Base-by-base conservation (phyloP, 2,888 invertebrate genomes). In the Amiota minor region DNA sequence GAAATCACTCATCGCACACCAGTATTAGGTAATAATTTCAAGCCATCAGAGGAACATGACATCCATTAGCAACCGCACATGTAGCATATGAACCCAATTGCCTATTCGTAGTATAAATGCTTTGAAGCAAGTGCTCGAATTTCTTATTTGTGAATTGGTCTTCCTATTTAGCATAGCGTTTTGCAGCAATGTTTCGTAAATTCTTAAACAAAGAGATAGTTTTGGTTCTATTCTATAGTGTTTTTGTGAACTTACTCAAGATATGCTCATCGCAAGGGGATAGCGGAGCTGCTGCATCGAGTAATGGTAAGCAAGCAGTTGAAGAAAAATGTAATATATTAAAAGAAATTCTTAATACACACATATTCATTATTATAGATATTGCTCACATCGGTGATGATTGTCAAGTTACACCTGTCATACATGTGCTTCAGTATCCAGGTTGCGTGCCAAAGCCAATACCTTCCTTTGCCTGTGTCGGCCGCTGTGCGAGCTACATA, bases 381-480 rank as follows among this genome's bases (percentile, higher is more conserved):
- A 82, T 89, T 68, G 84, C 87, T 1, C 89, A 89, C 73, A 83
- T 89, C 70, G 89, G 88, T 2, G 97, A 96, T 87, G 96, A 97
- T 88, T 97, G 97, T 86, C 95, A 96, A 89, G 94, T 97, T 82
- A 96, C 96, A 2, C 97, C 97, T 1, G 97, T 97, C 46, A 95
- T 97, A 78, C 97, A 97, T 89, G 95, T 97, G 11, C 91, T 98
- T 47, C 95, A 96, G 88, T 96, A 96, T 90, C 95, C 96, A 2
- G 97, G 97, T 74, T 98, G 97, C 89, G 94, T 96, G 61, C 96
- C 97, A 9, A 97, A 97, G 89, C 96, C 96, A 0, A 97, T 98
- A 83, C 97, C 97, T 2, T 97, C 97, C 76, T 97, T 96, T 89
- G 97, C 97, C 20, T 98, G 97, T 85, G 95, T 95, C 75, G 97